phyloP scores from a whole-genome alignment of 2,797 vertebrate genomes.

The Petrocephalus sullivani region DNA sequence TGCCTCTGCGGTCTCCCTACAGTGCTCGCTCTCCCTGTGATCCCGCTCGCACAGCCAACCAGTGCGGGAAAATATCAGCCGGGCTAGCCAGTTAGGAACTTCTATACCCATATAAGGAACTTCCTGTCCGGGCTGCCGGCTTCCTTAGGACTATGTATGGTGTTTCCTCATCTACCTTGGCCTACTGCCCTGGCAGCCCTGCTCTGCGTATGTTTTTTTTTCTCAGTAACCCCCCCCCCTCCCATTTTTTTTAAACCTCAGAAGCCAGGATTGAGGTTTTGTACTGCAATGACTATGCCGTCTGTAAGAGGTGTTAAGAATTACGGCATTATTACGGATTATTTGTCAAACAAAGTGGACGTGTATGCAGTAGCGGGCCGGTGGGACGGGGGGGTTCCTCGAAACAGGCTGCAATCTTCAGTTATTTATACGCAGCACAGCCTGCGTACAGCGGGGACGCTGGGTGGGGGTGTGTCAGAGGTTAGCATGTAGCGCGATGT shows the following conservation, averaged over 20 bases:
- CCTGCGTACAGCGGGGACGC: not conserved
- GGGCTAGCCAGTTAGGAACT: conserved; percentile 11
- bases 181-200: conserved; percentile 24
- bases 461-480: not conserved
- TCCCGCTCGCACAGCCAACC: conserved; percentile 26
- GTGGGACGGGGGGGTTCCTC: not conserved
- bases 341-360: not conserved
- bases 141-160: conserved; percentile 46
- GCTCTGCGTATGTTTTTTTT: conserved; percentile 21
- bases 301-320: not conserved
- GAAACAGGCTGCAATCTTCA: not conserved
- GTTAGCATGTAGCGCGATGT: not conserved
- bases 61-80: conserved; percentile 28
- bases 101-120: conserved; percentile 41
- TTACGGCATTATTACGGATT: not conserved
- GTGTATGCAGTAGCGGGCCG: not conserved
- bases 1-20: conserved; percentile 16
- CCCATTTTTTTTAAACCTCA: not conserved
- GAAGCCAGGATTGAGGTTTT: conserved; percentile 1
- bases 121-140: conserved; percentile 45
- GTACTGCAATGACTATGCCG: not conserved
- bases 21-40: conserved; percentile 20
- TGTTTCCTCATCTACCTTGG: conserved; percentile 36
- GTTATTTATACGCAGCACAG: not conserved
- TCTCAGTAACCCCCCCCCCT: not conserved